A percentile compares a stretch with the other conserved stretches of the same genome.
phyloP scores from a whole-genome alignment of 2,797 vertebrate species.

The Eidolon dupreanum region DNA sequence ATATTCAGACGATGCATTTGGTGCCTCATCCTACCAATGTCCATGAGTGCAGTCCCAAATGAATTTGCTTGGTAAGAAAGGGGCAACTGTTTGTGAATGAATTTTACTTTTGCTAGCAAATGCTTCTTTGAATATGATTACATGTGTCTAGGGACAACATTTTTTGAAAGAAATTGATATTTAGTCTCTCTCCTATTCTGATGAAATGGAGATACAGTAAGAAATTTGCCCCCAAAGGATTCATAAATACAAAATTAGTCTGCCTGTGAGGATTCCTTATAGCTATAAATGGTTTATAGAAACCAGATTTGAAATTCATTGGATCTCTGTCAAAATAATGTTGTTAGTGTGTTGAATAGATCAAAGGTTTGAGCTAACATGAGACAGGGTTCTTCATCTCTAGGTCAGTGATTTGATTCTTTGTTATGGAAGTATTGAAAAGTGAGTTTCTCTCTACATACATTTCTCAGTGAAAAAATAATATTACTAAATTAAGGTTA shows the following conservation, averaged over 20 bases:
- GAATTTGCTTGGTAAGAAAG: constrained; percentile 47
- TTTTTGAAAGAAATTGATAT: neutral
- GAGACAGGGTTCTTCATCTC: constrained; percentile 26
- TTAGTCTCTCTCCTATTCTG: neutral
- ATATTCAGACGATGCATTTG: neutral
- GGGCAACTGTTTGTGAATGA: constrained; percentile 27
- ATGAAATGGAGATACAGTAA: neutral
- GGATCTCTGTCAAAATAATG: constrained; percentile 32
- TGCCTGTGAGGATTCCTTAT: neutral
- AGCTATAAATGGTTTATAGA: constrained; percentile 59
- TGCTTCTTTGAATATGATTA: constrained; percentile 37
- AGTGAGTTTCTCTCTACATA: neutral
- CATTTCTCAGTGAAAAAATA: neutral
- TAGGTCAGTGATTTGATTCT: neutral
- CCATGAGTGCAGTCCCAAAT: neutral
- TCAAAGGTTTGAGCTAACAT: constrained; percentile 10
- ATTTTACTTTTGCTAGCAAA: constrained; percentile 18
- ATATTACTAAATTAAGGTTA: neutral
- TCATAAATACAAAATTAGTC: neutral
- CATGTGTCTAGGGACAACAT: constrained; percentile 37
- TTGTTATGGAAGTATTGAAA: neutral
- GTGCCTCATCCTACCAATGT: neutral
- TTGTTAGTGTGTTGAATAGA: constrained; percentile 28
- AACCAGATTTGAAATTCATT: constrained; percentile 56
- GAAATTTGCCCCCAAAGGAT: constrained; percentile 24